Evolutionary conservation across 2,888 invertebrate genomes (phyloP).

Genomic region (Callimorpha dominula): DNA sequence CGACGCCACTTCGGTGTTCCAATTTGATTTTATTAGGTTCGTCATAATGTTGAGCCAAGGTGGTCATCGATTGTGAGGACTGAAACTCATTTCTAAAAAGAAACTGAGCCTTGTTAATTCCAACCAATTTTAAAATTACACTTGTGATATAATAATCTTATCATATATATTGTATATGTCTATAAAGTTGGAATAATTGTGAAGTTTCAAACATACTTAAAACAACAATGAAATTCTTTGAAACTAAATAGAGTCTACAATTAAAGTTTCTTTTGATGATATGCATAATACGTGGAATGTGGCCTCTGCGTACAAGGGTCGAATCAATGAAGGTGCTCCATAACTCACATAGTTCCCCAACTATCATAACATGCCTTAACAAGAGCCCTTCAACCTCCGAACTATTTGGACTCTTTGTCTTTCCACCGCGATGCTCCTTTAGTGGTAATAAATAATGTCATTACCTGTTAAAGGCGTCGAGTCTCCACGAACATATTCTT

Average conservation of each 20-base stretch:
- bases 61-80: slow-evolving; percentile 30
- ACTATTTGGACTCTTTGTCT: slow-evolving; percentile 76
- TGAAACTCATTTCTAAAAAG: not conserved
- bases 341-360: slow-evolving; percentile 57
- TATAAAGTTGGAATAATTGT: not conserved
- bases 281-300: slow-evolving; percentile 47
- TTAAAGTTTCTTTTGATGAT: slow-evolving; percentile 50
- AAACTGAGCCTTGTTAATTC: not conserved
- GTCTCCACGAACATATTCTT: slow-evolving; percentile 69
- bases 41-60: slow-evolving; percentile 29
- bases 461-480: slow-evolving; percentile 79
- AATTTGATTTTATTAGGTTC: slow-evolving; percentile 69
- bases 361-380: slow-evolving; percentile 71
- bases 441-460: slow-evolving; percentile 82
- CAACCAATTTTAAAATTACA: not conserved
- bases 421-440: slow-evolving; percentile 65
- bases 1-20: slow-evolving; percentile 47
- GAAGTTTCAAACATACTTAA: slow-evolving; percentile 6
- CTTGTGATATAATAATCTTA: not conserved
- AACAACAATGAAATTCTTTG: slow-evolving; percentile 33
- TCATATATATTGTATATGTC: not conserved
- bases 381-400: slow-evolving; percentile 58
- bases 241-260: slow-evolving; percentile 40
- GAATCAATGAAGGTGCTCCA: slow-evolving; percentile 54
- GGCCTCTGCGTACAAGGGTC: slow-evolving; percentile 43